These are phyloP conservation scores for Shinisaurus crocodilurus DNA, from an alignment of 2,113 vertebrate genomes.

Conservation along the genomic window DNA sequence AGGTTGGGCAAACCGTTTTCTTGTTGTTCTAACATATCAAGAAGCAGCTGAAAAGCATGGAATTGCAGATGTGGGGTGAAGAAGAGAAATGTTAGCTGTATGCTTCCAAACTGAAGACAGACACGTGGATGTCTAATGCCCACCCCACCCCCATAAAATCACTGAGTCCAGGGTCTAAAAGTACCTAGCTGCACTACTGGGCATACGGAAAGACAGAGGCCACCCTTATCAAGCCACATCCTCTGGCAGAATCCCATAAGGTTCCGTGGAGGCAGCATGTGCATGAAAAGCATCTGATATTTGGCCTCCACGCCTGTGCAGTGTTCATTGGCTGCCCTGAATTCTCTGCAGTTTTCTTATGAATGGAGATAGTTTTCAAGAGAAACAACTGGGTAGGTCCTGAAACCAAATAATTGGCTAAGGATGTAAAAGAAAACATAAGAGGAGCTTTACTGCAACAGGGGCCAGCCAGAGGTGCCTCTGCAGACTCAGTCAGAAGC, in stretches of 20 bases:
- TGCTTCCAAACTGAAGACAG: too few relatives aligned
- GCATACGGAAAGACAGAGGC: background rate
- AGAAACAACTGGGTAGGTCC: background rate
- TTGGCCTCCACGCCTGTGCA: fast-evolving
- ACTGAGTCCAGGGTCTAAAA: too few relatives aligned
- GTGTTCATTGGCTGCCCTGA: background rate
- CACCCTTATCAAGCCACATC: background rate
- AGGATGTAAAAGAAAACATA: background rate
- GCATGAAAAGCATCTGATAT: background rate
- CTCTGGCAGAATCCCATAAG: background rate
- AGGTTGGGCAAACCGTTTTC: too few relatives aligned
- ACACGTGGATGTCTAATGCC: too few relatives aligned
- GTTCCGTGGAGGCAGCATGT: too few relatives aligned
- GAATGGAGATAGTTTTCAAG: background rate
- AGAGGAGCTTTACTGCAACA: background rate
- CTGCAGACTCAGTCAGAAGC: background rate
- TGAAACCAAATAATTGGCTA: background rate
- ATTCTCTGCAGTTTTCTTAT: background rate
- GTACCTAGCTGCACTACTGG: too few relatives aligned
- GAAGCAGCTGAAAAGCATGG: too few relatives aligned
- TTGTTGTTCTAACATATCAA: too few relatives aligned
- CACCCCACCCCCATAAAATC: too few relatives aligned
- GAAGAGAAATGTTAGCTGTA: too few relatives aligned
- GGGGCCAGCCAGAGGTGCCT: background rate
- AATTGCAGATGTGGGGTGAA: too few relatives aligned